Conservation (phyloP, 2,797 vertebrate species). For the Hippopotamyrus pictus region DNA sequence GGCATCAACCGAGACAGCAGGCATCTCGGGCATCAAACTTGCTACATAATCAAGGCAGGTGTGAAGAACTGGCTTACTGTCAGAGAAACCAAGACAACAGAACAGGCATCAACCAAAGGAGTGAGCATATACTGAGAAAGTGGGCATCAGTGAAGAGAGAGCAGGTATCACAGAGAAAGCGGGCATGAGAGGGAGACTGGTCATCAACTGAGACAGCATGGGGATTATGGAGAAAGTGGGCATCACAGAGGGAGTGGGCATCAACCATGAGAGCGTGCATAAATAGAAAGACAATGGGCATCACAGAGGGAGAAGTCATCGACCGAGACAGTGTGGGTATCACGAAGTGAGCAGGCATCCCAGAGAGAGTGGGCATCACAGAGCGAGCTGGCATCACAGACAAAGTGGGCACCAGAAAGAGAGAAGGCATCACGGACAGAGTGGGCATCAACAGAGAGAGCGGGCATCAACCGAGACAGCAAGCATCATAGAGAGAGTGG, state of each 20-base stretch:
- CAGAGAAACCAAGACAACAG: background rate
- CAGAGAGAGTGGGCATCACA: background rate
- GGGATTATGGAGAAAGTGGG: background rate
- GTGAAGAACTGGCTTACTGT: background rate
- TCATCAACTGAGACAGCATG: background rate
- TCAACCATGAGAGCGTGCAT: background rate
- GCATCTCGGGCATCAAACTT: background rate
- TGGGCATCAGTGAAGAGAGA: background rate
- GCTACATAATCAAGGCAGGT: background rate
- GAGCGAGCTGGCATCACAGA: background rate
- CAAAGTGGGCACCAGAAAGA: background rate
- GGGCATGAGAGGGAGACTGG: background rate
- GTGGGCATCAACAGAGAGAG: background rate
- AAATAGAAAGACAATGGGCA: background rate
- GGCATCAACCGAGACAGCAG: background rate
- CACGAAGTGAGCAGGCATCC: background rate
- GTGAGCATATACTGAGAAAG: background rate
- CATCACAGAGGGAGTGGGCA: background rate
- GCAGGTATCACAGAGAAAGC: background rate
- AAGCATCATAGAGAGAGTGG: background rate
- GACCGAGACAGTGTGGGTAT: background rate
- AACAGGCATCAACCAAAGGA: background rate
- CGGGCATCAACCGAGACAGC: too few species aligned
- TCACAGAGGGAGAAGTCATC: background rate
- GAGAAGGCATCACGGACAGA: background rate